Percentiles rank a stretch among this genome's conserved stretches.
These are phyloP conservation scores for Cacoxenus indagator DNA, from an alignment of 2,888 invertebrate genomes.

Conservation along the genomic window DNA sequence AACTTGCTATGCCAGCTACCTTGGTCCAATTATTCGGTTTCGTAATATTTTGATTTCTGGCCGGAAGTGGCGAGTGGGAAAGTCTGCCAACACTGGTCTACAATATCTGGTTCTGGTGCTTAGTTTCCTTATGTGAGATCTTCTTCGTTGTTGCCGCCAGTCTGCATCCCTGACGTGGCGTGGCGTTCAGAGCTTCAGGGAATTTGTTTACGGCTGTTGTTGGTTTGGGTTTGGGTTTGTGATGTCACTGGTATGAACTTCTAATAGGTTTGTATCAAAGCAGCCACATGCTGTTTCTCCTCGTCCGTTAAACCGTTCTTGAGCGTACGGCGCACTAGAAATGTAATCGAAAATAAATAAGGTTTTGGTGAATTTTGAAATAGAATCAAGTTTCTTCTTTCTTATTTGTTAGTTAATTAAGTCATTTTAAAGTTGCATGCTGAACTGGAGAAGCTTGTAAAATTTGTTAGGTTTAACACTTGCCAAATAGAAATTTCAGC, in stretches of 20 bases:
- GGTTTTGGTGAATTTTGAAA: background rate
- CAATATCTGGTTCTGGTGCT: background rate
- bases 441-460: background rate
- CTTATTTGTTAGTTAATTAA: background rate
- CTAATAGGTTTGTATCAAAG: constrained; percentile 81
- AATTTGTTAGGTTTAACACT: background rate
- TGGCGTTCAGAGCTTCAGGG: background rate
- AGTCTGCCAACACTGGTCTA: constrained; percentile 4
- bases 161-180: background rate
- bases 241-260: constrained; percentile 53
- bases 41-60: background rate
- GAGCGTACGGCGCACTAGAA: constrained; percentile 83
- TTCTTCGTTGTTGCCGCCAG: background rate
- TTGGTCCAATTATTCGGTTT: background rate
- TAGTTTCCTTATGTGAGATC: constrained; percentile 6
- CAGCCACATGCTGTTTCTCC: constrained; percentile 83
- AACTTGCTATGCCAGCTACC: background rate
- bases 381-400: too few relatives aligned
- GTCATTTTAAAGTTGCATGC: background rate
- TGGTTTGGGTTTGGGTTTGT: constrained; percentile 54
- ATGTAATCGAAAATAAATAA: background rate
- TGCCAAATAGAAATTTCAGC: background rate
- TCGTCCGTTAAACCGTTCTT: constrained; percentile 86
- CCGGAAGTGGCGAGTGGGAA: background rate
- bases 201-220: constrained; percentile 35